phyloP scores from a whole-genome alignment of 1,140 invertebrate species.

The Scaptomyza graminum region DNA sequence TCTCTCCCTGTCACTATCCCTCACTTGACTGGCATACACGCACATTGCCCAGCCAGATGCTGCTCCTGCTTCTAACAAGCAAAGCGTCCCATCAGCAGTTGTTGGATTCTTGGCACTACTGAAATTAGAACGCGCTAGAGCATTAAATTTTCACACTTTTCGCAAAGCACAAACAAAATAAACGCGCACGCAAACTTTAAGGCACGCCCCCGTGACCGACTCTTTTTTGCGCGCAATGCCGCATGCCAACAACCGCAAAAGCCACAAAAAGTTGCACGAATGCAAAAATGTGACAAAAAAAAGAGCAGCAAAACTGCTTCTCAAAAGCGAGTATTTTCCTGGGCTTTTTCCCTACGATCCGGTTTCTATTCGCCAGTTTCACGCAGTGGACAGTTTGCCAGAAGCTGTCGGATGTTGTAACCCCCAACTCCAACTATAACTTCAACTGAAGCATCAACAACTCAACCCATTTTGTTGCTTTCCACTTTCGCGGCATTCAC shows the following conservation, averaged over 20 bases:
- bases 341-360: slow-evolving; percentile 27
- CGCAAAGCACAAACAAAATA: slow-evolving; percentile 71
- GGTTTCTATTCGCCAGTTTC: slow-evolving; percentile 20
- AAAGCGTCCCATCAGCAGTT: slow-evolving; percentile 16
- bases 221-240: slow-evolving; percentile 15
- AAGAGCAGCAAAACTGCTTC: slow-evolving; percentile 38
- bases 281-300: slow-evolving; percentile 74
- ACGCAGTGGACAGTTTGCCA: slow-evolving; percentile 29
- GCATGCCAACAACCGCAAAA: slow-evolving; percentile 60
- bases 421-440: neutral
- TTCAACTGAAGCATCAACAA: slow-evolving; percentile 18
- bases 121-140: slow-evolving; percentile 68
- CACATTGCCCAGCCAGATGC: slow-evolving; percentile 27
- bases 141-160: slow-evolving; percentile 76
- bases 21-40: slow-evolving; percentile 37
- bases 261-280: slow-evolving; percentile 72
- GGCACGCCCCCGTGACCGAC: slow-evolving; percentile 42
- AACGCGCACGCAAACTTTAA: slow-evolving; percentile 70
- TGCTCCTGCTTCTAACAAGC: neutral
- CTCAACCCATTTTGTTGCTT: neutral
- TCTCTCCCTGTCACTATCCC: too few relatives aligned
- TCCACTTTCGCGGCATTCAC: slow-evolving; percentile 2
- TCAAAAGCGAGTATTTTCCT: slow-evolving; percentile 69
- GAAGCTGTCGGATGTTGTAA: slow-evolving; percentile 43
- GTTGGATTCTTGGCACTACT: slow-evolving; percentile 29